Evolutionary conservation across 2,888 invertebrate genomes (phyloP).

Genomic region (Cryptocheilus praepositus): DNA sequence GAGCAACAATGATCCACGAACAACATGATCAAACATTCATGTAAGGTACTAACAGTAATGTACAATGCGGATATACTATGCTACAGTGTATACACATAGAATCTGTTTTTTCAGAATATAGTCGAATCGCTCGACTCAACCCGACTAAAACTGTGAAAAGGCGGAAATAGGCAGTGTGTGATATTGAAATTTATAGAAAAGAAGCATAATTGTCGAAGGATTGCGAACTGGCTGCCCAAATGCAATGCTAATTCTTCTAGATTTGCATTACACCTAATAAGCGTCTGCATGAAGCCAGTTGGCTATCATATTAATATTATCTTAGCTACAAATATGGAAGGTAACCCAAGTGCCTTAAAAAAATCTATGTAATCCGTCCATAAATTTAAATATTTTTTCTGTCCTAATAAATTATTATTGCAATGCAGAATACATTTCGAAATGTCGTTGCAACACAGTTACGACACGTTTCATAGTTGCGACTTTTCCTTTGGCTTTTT

Average conservation of each 20-base stretch:
- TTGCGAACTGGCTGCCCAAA: background rate
- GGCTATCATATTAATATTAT: conserved; percentile 28
- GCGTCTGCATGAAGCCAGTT: conserved; percentile 13
- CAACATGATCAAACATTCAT: conserved; percentile 77
- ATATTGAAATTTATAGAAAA: too few relatives aligned
- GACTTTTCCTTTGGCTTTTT: too few relatives aligned
- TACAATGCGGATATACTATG: too few relatives aligned
- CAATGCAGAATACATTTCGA: conserved; percentile 37
- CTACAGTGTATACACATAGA: too few relatives aligned
- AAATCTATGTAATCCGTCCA: conserved; percentile 39
- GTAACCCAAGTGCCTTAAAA: conserved; percentile 28
- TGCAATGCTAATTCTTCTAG: conserved; percentile 19
- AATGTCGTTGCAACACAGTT: conserved; percentile 31
- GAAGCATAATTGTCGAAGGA: too few relatives aligned
- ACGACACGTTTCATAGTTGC: too few relatives aligned
- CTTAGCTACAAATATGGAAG: conserved; percentile 17
- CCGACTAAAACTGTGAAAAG: conserved; percentile 8
- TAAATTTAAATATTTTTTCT: conserved; percentile 29
- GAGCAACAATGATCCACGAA: conserved; percentile 74
- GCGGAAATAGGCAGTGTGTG: background rate
- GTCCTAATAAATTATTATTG: conserved; percentile 56
- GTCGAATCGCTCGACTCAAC: conserved; percentile 11
- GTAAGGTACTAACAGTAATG: conserved; percentile 69
- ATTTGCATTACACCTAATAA: background rate
- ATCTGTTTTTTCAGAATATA: conserved; percentile 50